Evolutionary conservation across 2,797 vertebrate genomes (phyloP).

Genomic region (Channallabes apus): DNA sequence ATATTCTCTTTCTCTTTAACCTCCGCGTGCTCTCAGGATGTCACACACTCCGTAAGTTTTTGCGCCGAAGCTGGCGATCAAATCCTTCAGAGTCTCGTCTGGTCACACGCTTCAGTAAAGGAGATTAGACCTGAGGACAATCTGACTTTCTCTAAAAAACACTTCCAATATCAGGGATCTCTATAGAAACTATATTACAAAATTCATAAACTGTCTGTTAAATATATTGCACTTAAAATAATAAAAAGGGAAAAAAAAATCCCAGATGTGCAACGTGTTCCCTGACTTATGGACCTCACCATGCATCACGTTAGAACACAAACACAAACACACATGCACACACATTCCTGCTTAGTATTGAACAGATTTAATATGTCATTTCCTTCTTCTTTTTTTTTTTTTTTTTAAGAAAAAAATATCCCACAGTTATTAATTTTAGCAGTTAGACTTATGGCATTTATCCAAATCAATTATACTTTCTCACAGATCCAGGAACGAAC

Average conservation of each 20-base stretch:
- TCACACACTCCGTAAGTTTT: not conserved
- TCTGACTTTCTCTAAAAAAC: not conserved
- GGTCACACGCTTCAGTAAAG: not conserved
- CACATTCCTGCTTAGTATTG: not conserved
- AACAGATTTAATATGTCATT: not conserved
- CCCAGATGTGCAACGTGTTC: not conserved
- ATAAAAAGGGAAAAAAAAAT: not conserved
- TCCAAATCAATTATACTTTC: not conserved
- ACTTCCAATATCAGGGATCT: not conserved
- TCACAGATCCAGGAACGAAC: not conserved
- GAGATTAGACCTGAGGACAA: not conserved
- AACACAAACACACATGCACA: not conserved
- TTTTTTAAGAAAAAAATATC: not conserved
- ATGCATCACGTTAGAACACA: not conserved
- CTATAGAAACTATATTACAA: not conserved
- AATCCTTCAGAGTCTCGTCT: not conserved
- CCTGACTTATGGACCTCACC: not conserved
- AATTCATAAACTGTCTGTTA: not conserved
- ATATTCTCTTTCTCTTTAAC: not conserved
- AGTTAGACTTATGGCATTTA: not conserved
- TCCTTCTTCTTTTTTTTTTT: not conserved
- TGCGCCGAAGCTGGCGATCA: not conserved
- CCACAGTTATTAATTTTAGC: not conserved
- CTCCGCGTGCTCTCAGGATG: not conserved
- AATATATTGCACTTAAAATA: no score